Evolutionary conservation across 2,113 vertebrate species (phyloP), one percentile per base, ranked within the genome.

Genomic region (Raja brachyura): DNA sequence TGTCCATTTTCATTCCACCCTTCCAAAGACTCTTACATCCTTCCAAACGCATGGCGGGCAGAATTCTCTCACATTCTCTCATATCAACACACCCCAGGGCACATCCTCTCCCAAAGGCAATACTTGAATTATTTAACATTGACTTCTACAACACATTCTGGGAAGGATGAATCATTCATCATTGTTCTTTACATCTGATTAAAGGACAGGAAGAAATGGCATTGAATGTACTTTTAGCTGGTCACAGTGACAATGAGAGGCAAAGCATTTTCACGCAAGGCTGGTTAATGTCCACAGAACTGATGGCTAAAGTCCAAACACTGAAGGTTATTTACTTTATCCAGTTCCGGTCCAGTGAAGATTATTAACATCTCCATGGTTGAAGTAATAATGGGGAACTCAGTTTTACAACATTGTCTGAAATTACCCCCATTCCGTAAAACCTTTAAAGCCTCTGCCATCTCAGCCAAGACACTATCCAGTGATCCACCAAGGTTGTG

Each of bases 121-220:
- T 90, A 90, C 9, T 68, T 90, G 28, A 90, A 90, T 90, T 68
- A 90, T 90, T 90, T 90, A 90, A 18, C 22, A n/a, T 70, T 56
- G 31, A 18, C n/a, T 39, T 28, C 61, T 10, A 4, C 16, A 48
- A 22, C n/a, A 7, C 14, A 90, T 31, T 39, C n/a, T 66, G 28
- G 14, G 31, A 68, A 3, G 31, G 20, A 68, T 90, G 39, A 90
- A 90, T 90, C 66, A 90, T 68, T 70, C 4, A 90, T 90, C 18
- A 66, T 66, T 90, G n/a, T 31, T 20, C 59, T 90, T 90, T 68
- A 68, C 33, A 14, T 70, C 59, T 70, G 86, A 90, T 8, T 68
- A 39, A 28, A 39, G 61, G n/a, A 31, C 16, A 20, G 5, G 56
- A 13, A n/a, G 56, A 28, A 59, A 85, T 28, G 39, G 22, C 56